Evolutionary conservation across 2,888 invertebrate species (phyloP).

Genomic region (Noctua janthe): DNA sequence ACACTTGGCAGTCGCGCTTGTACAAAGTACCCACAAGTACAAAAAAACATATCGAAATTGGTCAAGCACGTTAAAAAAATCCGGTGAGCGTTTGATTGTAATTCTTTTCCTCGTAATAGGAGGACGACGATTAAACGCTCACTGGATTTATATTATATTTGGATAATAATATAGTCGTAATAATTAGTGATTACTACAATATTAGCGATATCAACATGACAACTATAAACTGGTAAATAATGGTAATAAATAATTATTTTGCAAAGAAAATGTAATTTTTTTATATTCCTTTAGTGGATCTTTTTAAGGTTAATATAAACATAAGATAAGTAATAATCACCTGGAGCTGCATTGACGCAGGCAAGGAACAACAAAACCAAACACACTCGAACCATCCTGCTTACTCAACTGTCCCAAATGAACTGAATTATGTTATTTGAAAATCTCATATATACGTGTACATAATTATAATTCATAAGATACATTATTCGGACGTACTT

Average conservation of each 20-base stretch:
- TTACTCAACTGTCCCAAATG: background rate
- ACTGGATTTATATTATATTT: background rate
- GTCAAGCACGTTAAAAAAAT: background rate
- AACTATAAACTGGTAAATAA: background rate
- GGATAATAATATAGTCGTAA: background rate
- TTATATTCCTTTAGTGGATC: background rate
- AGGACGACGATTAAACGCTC: background rate
- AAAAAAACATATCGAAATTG: background rate
- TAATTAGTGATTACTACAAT: too few relatives aligned
- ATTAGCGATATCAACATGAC: background rate
- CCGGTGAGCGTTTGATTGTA: too few relatives aligned
- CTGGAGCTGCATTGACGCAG: constrained; percentile 17
- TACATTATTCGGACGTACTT: background rate
- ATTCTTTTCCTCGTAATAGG: too few relatives aligned
- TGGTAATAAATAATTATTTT: background rate
- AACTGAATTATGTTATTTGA: constrained; percentile 10
- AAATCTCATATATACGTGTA: background rate
- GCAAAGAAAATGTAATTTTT: background rate
- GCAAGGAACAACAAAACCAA: background rate
- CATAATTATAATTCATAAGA: background rate
- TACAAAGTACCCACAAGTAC: too few relatives aligned
- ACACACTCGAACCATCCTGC: constrained; percentile 26
- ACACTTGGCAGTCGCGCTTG: background rate
- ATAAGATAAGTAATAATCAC: background rate
- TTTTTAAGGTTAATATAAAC: background rate